Base-by-base conservation (phyloP, 2,797 vertebrate species). In the Sandelia bainsii region DNA sequence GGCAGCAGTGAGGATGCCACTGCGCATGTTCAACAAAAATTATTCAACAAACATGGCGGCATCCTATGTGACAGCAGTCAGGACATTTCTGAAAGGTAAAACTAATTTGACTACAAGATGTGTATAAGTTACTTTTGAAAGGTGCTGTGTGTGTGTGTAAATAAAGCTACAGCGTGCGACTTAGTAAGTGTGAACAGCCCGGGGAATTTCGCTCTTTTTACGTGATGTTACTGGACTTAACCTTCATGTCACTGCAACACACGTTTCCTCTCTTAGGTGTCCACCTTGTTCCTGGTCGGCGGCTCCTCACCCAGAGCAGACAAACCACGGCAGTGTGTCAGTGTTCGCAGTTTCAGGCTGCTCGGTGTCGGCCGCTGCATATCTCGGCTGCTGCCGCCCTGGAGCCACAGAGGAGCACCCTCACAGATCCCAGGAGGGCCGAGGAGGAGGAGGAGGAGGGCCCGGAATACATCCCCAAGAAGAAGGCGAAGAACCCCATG, bases 401-500 rank as follows among this genome's bases (percentile, higher is more conserved):
- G 34, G 84, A 82, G 20, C 42, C 75, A 2, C 87, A 66, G 49
- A 74, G 54, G 10, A 74, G 34, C 32, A 16, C 2, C 22, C 56
- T 37, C 20, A 52, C 60, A 16, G 58, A 51, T 3, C 17, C 40
- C 34, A 51, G 57, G 11, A 85, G 81, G 0, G 20, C 32, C 25
- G 16, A 10, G 44, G 80, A 85, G 0, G 82, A 87, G 0, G 82
- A 87, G 8, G 70, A 50, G 3, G 89, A 87, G 0, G 80, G 90
- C 0, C 93, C 95, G 1, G 95, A 96, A 54, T 97, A 98, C 82
- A 96, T 96, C 50, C 96, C 96, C 2, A 51, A 85, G 80, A 94
- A 67, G 62, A 96, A 95, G 78, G 96, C 87, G 13, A 97, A 95
- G 89, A 98, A 97, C 82, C 96, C 97, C 8, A 97, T 98, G 96